These are phyloP conservation scores for Latrodectus geometricus DNA, from an alignment of 1,140 invertebrate species.

Conservation along the genomic window DNA sequence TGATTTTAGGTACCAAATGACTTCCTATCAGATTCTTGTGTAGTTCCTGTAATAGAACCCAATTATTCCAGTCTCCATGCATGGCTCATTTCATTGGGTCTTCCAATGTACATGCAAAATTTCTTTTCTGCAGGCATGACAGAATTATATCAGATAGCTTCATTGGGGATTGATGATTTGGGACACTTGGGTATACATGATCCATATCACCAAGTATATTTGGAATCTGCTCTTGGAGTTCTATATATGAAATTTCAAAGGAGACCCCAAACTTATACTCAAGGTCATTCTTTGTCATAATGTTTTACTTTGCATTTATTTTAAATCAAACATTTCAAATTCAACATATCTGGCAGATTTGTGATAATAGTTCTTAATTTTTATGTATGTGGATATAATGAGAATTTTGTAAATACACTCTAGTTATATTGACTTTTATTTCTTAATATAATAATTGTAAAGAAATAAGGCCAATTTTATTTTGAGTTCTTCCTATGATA, in stretches of 20 bases:
- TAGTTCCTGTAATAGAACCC: constrained; percentile 67
- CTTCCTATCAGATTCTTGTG: constrained; percentile 67
- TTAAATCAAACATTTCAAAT: neutral
- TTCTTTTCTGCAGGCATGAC: constrained; percentile 28
- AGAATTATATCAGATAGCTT: constrained; percentile 39
- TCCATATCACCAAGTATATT: constrained; percentile 40
- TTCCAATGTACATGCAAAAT: constrained; percentile 69
- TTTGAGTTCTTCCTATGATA: neutral
- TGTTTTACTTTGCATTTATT: neutral
- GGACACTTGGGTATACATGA: constrained; percentile 31
- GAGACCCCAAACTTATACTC: constrained; percentile 47
- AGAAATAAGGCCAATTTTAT: neutral
- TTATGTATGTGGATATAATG: neutral
- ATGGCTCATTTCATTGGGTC: constrained; percentile 69
- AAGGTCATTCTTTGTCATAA: constrained; percentile 45
- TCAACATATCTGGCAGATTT: neutral
- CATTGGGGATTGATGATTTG: constrained; percentile 15
- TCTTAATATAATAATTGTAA: constrained; percentile 1
- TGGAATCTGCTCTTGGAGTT: constrained; percentile 45
- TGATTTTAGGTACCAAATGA: constrained; percentile 69
- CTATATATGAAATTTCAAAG: constrained; percentile 34
- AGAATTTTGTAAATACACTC: neutral
- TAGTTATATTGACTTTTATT: neutral
- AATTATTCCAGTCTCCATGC: constrained; percentile 67
- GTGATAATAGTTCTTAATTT: neutral